Conservation (phyloP, 92 coral and sea anemone genomes). For the Parazoanthus atlanticus region DNA sequence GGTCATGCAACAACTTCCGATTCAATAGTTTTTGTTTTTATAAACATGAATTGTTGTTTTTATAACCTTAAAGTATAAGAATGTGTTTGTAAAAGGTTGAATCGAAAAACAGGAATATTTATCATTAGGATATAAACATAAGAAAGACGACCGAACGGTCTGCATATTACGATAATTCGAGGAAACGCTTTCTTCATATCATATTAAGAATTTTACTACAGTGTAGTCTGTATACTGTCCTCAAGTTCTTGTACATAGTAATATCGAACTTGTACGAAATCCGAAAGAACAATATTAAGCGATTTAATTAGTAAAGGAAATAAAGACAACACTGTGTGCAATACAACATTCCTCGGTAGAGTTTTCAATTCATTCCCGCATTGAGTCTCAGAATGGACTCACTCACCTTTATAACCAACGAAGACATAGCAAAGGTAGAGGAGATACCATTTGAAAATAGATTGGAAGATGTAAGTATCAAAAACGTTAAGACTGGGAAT, state of each 20-base stretch:
- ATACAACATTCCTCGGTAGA: neutral
- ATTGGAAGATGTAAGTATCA: neutral
- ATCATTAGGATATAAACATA: neutral
- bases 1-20: neutral
- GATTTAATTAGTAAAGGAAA: conserved; percentile 45
- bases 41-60: neutral
- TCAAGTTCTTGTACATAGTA: neutral
- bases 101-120: neutral
- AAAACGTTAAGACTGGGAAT: neutral
- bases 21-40: no score
- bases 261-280: neutral
- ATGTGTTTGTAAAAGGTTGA: neutral
- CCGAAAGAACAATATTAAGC: conserved; percentile 27
- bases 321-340: neutral
- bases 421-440: neutral
- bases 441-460: neutral
- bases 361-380: neutral
- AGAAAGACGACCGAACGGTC: neutral
- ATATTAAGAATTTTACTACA: neutral
- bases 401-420: neutral
- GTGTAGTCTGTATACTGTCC: neutral
- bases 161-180: neutral
- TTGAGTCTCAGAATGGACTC: neutral
- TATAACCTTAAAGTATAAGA: neutral
- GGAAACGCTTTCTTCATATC: neutral